phyloP scores from a whole-genome alignment of 2,797 vertebrate genomes.

The Anas bernieri region DNA sequence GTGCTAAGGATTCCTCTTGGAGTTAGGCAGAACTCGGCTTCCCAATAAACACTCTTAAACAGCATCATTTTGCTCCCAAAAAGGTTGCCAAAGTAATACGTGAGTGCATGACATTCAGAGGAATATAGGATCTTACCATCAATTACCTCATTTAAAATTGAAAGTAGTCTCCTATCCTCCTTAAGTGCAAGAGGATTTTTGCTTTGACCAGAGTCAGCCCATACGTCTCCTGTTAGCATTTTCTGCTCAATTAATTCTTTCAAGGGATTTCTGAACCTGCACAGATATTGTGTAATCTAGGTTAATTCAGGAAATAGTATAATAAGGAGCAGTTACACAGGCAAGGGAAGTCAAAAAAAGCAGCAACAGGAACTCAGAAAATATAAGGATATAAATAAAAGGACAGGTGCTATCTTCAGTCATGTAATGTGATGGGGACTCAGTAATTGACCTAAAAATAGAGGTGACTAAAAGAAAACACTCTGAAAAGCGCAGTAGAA shows the following conservation, averaged over 20 bases:
- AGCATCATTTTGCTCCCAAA: background rate
- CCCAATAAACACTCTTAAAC: background rate
- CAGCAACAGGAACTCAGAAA: conserved; percentile 55
- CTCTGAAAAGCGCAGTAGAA: conserved; percentile 24
- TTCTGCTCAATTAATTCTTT: conserved; percentile 20
- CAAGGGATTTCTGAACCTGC: conserved; percentile 1
- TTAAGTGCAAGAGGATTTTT: conserved; percentile 15
- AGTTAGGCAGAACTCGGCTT: background rate
- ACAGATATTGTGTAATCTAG: conserved; percentile 36
- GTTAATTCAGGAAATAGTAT: conserved; percentile 47
- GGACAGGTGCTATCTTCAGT: conserved; percentile 58
- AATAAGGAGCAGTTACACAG: conserved; percentile 20
- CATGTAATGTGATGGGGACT: conserved; percentile 46
- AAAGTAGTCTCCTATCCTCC: background rate
- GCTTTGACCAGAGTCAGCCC: background rate
- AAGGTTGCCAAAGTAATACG: background rate
- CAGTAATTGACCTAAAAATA: conserved; percentile 62
- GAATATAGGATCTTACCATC: background rate
- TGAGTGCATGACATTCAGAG: background rate
- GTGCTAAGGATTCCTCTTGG: background rate
- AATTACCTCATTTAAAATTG: background rate
- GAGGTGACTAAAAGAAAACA: conserved; percentile 29
- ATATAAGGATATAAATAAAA: conserved; percentile 63
- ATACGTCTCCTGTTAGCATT: background rate
- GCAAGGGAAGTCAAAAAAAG: conserved; percentile 56